Base-by-base conservation (phyloP, 2,113 vertebrate species). In the Azemiops feae region DNA sequence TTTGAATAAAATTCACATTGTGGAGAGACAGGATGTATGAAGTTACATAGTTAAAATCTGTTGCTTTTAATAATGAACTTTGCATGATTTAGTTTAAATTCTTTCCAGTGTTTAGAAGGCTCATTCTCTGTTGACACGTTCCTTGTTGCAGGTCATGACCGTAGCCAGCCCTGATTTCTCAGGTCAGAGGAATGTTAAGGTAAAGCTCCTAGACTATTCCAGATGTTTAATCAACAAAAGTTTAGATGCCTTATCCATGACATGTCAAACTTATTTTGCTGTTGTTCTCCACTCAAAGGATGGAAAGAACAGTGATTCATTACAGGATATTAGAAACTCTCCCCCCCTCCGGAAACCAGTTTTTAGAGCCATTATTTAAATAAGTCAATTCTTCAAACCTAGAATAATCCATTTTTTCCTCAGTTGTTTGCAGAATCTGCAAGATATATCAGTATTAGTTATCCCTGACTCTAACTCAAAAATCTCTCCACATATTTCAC, bases 201-300 rank as follows among this genome's bases (percentile, higher is more conserved):
- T 94, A 95, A 95, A 55, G 4, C 9, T 94, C 91, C 85, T 45
- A 22, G 94, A 2, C 0, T 81, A 92, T 85, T 94, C 94, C 95
- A 95, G 92, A 95, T 95, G 93, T 96, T 95, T 93, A 0, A 0
- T 0, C 92, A 93, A 50, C 89, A 94, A 94, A 95, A 93, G 22
- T 16, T 95, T 91, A 89, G 93, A 85, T 85, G 0, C 93, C 92
- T 96, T 94, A 90, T 92, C 55, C 88, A 95, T 55, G 90, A 93
- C n/a, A 64, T 50, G 39, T 47, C 89, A 90, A 88, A 94, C 91
- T 6, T 14, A 64, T n/a, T 45, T 39, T 25, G 8, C 10, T 47
- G 89, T 90, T 94, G 6, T 4, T 74, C 39, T 0, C 47, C 64
- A 88, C 88, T 85, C 45, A 81, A 92, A 87, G 89, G 92, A 14